These are phyloP conservation scores for Ptyas mucosa DNA, from an alignment of 2,113 vertebrate species.

Conservation along the genomic window DNA sequence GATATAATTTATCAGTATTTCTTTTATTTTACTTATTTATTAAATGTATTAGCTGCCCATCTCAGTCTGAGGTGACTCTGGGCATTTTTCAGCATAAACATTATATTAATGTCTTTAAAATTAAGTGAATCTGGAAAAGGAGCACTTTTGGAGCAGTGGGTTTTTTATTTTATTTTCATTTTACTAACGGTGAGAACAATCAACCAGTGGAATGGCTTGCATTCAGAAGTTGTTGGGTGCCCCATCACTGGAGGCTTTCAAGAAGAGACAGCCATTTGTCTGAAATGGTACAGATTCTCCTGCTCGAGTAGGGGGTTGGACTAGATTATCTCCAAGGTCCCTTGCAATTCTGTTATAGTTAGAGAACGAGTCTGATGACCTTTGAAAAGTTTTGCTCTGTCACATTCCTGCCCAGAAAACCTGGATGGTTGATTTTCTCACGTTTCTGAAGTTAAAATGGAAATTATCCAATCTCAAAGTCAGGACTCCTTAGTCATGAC, in stretches of 20 bases:
- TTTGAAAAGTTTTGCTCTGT: not conserved
- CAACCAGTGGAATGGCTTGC: not conserved
- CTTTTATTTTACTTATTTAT: not conserved
- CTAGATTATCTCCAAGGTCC: not conserved
- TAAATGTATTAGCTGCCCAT: not conserved
- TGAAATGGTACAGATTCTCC: not conserved
- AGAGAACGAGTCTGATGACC: not conserved
- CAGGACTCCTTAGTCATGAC: not conserved
- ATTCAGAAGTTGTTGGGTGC: not conserved
- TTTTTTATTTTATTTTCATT: not conserved
- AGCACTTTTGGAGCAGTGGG: not conserved
- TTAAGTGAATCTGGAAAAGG: not conserved
- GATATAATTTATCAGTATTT: not conserved
- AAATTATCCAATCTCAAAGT: not conserved
- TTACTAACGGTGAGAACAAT: not conserved
- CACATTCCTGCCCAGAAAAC: not conserved
- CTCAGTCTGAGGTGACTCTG: not conserved
- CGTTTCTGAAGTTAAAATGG: not conserved
- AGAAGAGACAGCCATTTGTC: not conserved
- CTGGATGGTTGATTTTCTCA: not conserved
- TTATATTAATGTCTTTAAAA: not conserved
- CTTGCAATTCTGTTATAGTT: not conserved
- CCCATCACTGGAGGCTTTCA: not conserved
- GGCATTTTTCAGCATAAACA: not conserved
- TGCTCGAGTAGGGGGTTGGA: not conserved